These are phyloP conservation scores for Paralinhomoeus sp. DNA, from an alignment of 2,888 invertebrate species.

Conservation along the genomic window DNA sequence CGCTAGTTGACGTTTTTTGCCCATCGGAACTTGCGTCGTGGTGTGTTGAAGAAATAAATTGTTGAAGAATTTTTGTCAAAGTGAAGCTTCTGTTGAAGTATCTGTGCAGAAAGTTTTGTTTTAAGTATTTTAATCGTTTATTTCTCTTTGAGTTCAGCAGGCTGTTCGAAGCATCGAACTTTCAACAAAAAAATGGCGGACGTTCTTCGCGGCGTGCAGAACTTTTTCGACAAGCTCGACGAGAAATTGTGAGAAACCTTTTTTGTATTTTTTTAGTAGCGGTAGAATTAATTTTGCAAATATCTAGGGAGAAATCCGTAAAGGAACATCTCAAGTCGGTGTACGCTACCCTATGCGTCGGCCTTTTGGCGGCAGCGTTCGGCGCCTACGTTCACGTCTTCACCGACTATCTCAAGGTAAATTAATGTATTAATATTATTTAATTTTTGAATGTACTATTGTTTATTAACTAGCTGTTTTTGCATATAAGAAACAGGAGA, in stretches of 20 bases:
- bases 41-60: too few species aligned
- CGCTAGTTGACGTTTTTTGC: too few species aligned
- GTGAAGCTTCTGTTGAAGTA: too few species aligned
- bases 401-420: slow-evolving; percentile 39
- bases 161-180: too few species aligned
- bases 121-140: too few species aligned
- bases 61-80: too few species aligned
- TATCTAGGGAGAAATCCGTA: slow-evolving; percentile 55
- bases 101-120: too few species aligned
- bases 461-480: background rate
- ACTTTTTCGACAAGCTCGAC: slow-evolving; percentile 2
- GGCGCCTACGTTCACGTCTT: slow-evolving; percentile 60
- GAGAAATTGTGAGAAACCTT: slow-evolving; percentile 1
- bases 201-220: background rate
- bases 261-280: background rate
- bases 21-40: too few species aligned
- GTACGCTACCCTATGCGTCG: slow-evolving; percentile 63
- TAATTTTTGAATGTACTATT: too few species aligned
- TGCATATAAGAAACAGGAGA: background rate
- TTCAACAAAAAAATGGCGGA: background rate
- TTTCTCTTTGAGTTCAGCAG: too few species aligned
- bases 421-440: background rate
- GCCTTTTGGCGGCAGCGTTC: slow-evolving; percentile 49
- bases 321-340: slow-evolving; percentile 77
- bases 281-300: background rate